Evolutionary conservation across 2,888 invertebrate species (phyloP).

Genomic region (Elegia similella): DNA sequence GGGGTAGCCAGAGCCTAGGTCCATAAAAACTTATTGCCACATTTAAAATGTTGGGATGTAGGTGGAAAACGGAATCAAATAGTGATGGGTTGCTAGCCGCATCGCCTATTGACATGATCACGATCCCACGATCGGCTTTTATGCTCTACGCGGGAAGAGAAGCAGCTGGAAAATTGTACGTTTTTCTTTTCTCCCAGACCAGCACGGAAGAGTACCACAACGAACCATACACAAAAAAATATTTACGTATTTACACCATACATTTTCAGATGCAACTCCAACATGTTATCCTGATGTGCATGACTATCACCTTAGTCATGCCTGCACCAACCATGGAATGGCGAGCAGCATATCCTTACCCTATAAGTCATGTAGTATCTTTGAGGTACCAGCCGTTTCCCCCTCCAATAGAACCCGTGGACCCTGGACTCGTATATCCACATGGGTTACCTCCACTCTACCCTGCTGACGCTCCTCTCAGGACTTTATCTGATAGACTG

Average conservation of each 20-base stretch:
- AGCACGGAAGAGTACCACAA: too few relatives aligned
- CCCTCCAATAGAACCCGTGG: slow-evolving; percentile 6
- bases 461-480: not conserved
- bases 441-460: not conserved
- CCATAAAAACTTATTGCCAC: too few relatives aligned
- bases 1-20: too few relatives aligned
- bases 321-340: not conserved
- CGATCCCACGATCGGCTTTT: too few relatives aligned
- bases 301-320: not conserved
- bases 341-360: not conserved
- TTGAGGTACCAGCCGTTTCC: slow-evolving; percentile 1
- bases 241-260: not conserved
- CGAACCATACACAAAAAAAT: too few relatives aligned
- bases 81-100: too few relatives aligned
- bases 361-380: not conserved
- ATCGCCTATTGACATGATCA: too few relatives aligned
- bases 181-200: too few relatives aligned
- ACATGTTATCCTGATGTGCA: not conserved
- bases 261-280: slow-evolving; percentile 12
- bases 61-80: too few relatives aligned
- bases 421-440: not conserved
- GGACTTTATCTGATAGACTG: not conserved
- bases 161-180: too few relatives aligned
- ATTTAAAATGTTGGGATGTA: too few relatives aligned
- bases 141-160: too few relatives aligned